These are phyloP conservation scores for Piprites chloris DNA, from an alignment of 2,113 vertebrate genomes.

Conservation along the genomic window DNA sequence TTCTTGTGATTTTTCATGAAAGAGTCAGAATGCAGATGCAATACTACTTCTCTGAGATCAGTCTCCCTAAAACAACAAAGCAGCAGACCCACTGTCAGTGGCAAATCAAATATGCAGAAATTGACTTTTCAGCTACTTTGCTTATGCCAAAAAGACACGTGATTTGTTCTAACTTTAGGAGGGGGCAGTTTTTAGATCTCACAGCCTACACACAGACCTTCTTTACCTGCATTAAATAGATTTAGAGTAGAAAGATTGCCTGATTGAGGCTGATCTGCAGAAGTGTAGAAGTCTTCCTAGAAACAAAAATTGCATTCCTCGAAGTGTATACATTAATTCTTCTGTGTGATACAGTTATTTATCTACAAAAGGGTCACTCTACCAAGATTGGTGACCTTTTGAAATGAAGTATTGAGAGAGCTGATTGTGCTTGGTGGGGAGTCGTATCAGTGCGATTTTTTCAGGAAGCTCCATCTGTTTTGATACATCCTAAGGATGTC, in stretches of 20 bases:
- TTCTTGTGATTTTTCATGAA: not conserved
- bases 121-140: not conserved
- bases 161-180: not conserved
- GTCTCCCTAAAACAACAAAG: not conserved
- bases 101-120: not conserved
- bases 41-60: not conserved
- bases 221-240: not conserved
- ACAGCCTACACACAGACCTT: not conserved
- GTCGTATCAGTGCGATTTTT: not conserved
- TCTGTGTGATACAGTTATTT: not conserved
- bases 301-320: not conserved
- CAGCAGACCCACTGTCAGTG: not conserved
- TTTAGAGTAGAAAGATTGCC: not conserved
- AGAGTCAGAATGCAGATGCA: not conserved
- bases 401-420: not conserved
- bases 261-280: not conserved
- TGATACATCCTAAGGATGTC: slow-evolving; percentile 21
- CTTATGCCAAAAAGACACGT: not conserved
- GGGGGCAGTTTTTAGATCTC: not conserved
- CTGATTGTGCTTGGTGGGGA: not conserved
- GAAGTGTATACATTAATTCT: not conserved
- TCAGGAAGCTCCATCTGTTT: not conserved
- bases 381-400: not conserved
- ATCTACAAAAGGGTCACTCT: not conserved
- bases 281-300: not conserved